A percentile compares a stretch with the other conserved stretches of the same genome.
phyloP scores from a whole-genome alignment of 2,113 vertebrate species.

The Dromaius novaehollandiae region DNA sequence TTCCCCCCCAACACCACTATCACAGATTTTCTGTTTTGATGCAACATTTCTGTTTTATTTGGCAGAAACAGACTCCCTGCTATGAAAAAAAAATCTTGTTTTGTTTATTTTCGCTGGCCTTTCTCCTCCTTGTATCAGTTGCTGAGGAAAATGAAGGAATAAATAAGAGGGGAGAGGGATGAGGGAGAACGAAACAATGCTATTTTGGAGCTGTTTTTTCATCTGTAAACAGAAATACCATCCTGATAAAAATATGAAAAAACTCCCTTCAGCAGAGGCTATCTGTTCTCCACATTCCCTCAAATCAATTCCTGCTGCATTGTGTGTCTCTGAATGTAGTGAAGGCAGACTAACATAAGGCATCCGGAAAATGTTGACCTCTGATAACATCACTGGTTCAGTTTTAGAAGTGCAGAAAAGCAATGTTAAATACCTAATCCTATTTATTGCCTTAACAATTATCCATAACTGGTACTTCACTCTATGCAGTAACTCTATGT shows the following conservation, averaged over 20 bases:
- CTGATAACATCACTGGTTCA: background rate
- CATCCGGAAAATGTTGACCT: background rate
- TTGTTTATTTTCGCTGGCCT: background rate
- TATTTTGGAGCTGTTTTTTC: background rate
- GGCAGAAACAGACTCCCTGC: background rate
- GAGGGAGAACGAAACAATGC: background rate
- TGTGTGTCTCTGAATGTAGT: background rate
- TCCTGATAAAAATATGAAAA: background rate
- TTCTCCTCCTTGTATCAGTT: background rate
- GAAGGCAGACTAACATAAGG: background rate
- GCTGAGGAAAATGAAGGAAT: background rate
- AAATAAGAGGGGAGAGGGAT: background rate
- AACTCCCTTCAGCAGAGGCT: background rate
- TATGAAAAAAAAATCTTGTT: background rate
- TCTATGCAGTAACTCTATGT: background rate
- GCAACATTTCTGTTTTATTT: background rate
- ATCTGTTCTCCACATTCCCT: background rate
- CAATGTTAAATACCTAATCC: background rate
- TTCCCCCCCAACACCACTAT: background rate
- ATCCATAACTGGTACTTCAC: background rate
- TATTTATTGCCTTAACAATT: background rate
- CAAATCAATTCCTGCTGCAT: background rate
- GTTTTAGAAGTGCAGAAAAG: background rate
- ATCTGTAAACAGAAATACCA: background rate
- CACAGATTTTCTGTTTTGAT: background rate